Evolutionary conservation across 2,888 invertebrate genomes (phyloP), one percentile per base, ranked within the genome.

Genomic region (Sacculina carcini): DNA sequence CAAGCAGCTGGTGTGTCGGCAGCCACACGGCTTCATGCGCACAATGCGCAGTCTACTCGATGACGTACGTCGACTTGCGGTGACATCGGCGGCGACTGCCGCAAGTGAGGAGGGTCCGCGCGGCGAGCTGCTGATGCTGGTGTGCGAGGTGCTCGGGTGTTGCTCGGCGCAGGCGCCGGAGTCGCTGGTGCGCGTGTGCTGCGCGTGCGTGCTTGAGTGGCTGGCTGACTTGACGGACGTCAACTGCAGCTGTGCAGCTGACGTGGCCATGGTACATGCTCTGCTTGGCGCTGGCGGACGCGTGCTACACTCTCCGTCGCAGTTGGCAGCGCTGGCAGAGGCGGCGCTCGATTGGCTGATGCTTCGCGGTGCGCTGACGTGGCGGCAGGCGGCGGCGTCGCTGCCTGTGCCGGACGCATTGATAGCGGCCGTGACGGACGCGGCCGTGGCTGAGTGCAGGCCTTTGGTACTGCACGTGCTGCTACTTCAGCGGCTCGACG

Each of bases 1-100:
- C 50, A 56, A 56, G 32, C 48, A 38, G 2, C 51, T 56, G 16
- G 49, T 56, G 16, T 16, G 24, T 10, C 40, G 53, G n/a, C 38
- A 48, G 40, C 48, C 46, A 19, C 32, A 42, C 14, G 48, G 54
- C 21, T 56, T 56, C 36, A 34, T 39, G 10, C 16, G 42, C 31
- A 54, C 56, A 26, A 48, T 53, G 46, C 12, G 32, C 3, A 23
- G 34, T 6, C 38, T 55, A 12, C 53, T 55, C 21, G 44, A 51
- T 1, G 54, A 54, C 23, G 26, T 26, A 26, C 24, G 40, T 23
- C 7, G 14, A 4, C 38, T 5, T 16, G 38, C 7, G 2, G 23
- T 23, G 36, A 36, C 36, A 16, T n/a, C 36, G 16, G 36, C 16
- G 36, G n/a, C 36, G 14, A 19, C 3, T 16, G 9, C 44, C 26